Evolutionary conservation across 1,140 invertebrate species (phyloP), one percentile per base, ranked within the genome.

Genomic region (Leucophenga varia): DNA sequence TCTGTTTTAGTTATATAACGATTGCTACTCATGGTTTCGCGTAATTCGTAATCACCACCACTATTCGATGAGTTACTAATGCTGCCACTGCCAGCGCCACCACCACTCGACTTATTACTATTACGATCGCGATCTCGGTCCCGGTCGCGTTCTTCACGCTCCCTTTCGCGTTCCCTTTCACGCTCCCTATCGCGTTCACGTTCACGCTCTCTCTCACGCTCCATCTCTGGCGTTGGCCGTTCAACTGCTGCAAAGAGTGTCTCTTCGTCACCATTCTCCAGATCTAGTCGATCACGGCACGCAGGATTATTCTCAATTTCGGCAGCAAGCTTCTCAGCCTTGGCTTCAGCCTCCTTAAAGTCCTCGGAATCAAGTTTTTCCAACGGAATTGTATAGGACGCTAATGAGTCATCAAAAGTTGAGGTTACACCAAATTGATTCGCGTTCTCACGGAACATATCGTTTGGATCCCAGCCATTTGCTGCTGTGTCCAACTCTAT

Each of bases 371-470:
- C 90, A 61, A 85, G 87, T 64, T 86, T 85, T 65, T 93, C 87
- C 57, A 95, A 73, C 41, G 83, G 86, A 49, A 91, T 82, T n/a
- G 94, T 97, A 60, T 97, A 97, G 18, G 89, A 89, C 13, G 82
- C 79, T 48, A 96, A 77, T 36, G 85, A 88, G 52, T 91, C 86
- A 74, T 93, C 90, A 75, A 91, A 96, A 5, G 88, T 90, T 48
- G 90, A 89, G 57, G 86, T 85, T 8, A 96, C 90, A 46, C 92
- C 91, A 75, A 94, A 95, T 43, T 88, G 77, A 77, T 90, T 85
- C 76, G 93, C 91, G 78, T 97, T 96, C 71, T 88, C 92, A 40
- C 85, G 80, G 77, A 97, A 97, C 94, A 97, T 97, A 52, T 97
- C 93, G 73, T 90, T 85, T 1, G 86, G 86, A 81, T 94, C 91